Evolutionary conservation across 2,888 invertebrate species (phyloP).

Genomic region (Chloroclysta siterata): DNA sequence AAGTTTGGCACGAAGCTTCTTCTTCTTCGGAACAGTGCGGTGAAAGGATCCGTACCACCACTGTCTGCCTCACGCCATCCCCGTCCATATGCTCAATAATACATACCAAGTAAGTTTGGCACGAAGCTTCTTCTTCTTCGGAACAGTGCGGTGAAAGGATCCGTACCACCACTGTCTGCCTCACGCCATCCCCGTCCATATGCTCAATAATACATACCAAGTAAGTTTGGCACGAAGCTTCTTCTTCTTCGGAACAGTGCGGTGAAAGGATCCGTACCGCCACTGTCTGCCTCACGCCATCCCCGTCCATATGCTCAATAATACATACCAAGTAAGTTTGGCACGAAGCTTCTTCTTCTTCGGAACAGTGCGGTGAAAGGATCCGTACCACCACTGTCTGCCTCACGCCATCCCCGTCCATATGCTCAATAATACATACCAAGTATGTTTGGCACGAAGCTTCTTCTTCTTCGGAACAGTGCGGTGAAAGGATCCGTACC

Average conservation of each 20-base stretch:
- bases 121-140: too few relatives aligned
- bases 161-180: constrained; percentile 98
- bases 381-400: constrained; percentile 98
- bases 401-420: constrained; percentile 99
- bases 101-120: constrained; percentile 91
- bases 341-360: too few relatives aligned
- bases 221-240: constrained; percentile 79
- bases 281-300: constrained; percentile 98
- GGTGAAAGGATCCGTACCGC: constrained; percentile 95
- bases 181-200: constrained; percentile 98
- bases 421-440: constrained; percentile 97
- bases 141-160: too few relatives aligned
- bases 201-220: constrained; percentile 97
- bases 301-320: constrained; percentile 98
- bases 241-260: too few relatives aligned
- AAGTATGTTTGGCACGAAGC: constrained; percentile 86
- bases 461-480: too few relatives aligned
- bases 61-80: constrained; percentile 98
- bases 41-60: constrained; percentile 99
- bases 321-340: constrained; percentile 94
- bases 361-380: constrained; percentile 89
- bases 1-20: constrained; percentile 25
- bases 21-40: too few relatives aligned
- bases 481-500: constrained; percentile 95
- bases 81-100: constrained; percentile 97